Evolutionary conservation across 2,888 invertebrate genomes (phyloP).

Genomic region (Brassicogethes aeneus): DNA sequence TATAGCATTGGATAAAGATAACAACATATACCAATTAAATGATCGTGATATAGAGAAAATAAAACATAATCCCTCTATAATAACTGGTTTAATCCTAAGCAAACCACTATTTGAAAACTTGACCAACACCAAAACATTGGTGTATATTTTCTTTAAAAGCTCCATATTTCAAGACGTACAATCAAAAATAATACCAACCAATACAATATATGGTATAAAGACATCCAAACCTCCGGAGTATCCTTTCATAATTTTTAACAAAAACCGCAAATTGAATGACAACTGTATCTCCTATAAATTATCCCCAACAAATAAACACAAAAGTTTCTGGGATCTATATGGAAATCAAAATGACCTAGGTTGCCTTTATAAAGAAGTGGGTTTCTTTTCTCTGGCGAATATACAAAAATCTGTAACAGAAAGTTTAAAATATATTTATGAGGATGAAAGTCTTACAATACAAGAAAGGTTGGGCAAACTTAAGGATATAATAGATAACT

Average conservation of each 20-base stretch:
- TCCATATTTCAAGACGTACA: no score
- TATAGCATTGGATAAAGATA: no score
- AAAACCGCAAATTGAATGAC: not conserved
- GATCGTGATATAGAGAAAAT: no score
- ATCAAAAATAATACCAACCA: no score
- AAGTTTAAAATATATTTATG: slow-evolving; percentile 15
- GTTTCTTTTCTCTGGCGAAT: not conserved
- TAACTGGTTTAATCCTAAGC: no score
- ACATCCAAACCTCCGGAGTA: no score
- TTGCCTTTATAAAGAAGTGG: not conserved
- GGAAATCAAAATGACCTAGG: not conserved
- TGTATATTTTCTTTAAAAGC: no score
- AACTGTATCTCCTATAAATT: not conserved
- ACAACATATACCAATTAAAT: no score
- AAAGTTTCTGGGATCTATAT: not conserved
- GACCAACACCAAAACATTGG: no score
- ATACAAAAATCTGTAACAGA: slow-evolving; percentile 9
- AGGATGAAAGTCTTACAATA: slow-evolving; percentile 12
- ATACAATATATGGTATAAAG: no score
- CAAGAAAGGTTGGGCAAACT: slow-evolving; percentile 13
- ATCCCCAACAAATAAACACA: not conserved
- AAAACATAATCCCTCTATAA: no score
- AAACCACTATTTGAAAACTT: no score
- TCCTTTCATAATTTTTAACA: not conserved
- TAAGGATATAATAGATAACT: slow-evolving; percentile 6